Evolutionary conservation across 1,140 invertebrate species (phyloP), one percentile per base, ranked within the genome.

Genomic region (Manduca sexta): DNA sequence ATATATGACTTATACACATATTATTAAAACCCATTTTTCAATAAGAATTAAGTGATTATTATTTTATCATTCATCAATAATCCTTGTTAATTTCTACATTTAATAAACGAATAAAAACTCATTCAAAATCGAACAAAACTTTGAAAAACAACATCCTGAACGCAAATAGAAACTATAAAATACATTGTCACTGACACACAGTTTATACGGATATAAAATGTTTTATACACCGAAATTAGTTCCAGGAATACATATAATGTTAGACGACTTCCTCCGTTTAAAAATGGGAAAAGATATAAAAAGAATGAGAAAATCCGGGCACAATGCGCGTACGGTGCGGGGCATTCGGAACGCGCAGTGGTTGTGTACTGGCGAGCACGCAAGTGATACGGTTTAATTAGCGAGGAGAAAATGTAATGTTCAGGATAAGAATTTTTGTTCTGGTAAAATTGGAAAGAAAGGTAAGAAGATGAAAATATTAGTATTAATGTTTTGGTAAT

Each of bases 161-260:
- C 59, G 71, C 79, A 82, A 79, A 79, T 79, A 79, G 72, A 69
- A 57, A 46, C 58, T 63, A 77, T 71, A 73, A 68, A 69, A 63
- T 60, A 65, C 51, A 69, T 64, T 70, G 62, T 65, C 64, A 65
- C 52, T 42, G 50, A 62, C 49, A 58, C 58, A 63, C 56, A 41
- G 47, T 59, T 65, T 58, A 53, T 64, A 61, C 72, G 57, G 62
- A 64, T 70, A 71, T 64, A 71, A 52, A 49, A 46, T 14, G 56
- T 62, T 64, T 67, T 65, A 65, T 68, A 55, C 51, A 64, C 65
- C 45, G 65, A 80, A 76, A 80, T 79, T 78, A 78, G 66, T 80
- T 78, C 72, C 52, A 48, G 49, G 76, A 73, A 79, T 47, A 48
- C 50, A 43, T 14, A 30, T 12, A 35, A 40, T 60, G 60, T 53